phyloP scores from a whole-genome alignment of 2,113 vertebrate genomes.

The Dascyllus trimaculatus region DNA sequence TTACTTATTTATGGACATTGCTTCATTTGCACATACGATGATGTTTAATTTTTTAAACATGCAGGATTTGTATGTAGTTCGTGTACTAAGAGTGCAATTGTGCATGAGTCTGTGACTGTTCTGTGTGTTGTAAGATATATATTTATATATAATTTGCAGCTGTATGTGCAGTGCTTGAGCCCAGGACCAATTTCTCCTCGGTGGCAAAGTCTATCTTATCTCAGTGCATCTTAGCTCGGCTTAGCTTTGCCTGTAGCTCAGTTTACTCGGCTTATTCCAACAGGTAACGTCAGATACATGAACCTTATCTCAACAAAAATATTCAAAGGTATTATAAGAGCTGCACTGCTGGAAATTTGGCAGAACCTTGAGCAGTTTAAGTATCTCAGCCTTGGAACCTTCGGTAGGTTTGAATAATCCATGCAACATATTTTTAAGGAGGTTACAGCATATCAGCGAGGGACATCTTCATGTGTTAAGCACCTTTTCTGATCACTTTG shows the following conservation, averaged over 20 bases:
- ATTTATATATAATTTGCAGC: too few relatives aligned
- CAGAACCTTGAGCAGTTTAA: not conserved
- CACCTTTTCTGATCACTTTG: not conserved
- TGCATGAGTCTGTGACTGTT: too few relatives aligned
- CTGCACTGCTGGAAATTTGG: not conserved
- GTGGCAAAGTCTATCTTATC: too few relatives aligned
- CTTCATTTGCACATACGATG: not conserved
- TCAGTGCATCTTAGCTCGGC: too few relatives aligned
- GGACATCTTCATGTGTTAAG: not conserved
- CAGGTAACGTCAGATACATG: not conserved
- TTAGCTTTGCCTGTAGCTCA: too few relatives aligned
- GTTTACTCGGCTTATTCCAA: not conserved
- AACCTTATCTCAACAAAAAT: too few relatives aligned
- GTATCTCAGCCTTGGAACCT: constrained; percentile 13
- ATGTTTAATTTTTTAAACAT: not conserved
- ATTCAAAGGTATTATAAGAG: too few relatives aligned
- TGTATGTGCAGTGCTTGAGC: not conserved
- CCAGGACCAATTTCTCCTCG: not conserved
- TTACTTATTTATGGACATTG: too few relatives aligned
- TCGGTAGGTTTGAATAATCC: constrained; percentile 10
- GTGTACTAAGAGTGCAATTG: too few relatives aligned
- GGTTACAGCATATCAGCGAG: too few relatives aligned
- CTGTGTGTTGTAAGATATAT: too few relatives aligned
- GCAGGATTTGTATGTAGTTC: too few relatives aligned
- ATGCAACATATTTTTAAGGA: not conserved